A percentile compares a stretch with the other conserved stretches of the same genome.
These are phyloP conservation scores for Solenodon paradoxus DNA, from an alignment of 2,113 vertebrate genomes.

Conservation along the genomic window DNA sequence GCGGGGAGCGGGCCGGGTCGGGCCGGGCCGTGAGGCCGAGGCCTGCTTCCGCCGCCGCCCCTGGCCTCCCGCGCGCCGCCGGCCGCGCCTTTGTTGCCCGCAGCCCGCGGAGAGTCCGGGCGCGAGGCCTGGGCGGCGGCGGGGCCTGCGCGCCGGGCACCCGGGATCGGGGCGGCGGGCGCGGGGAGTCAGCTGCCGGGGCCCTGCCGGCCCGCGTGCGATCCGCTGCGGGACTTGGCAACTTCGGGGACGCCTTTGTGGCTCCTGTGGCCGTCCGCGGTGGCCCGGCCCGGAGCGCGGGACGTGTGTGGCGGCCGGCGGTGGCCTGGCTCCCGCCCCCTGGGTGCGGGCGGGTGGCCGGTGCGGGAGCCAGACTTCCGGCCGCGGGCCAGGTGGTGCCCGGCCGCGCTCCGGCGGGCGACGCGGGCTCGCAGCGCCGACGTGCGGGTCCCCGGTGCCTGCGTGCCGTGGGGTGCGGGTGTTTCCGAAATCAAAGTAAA, in stretches of 20 bases:
- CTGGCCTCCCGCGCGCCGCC: conserved; percentile 28
- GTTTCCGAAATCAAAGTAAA: too few relatives aligned
- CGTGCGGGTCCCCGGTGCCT: too few relatives aligned
- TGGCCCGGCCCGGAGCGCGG: neutral
- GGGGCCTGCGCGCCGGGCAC: neutral
- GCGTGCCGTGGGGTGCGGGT: too few relatives aligned
- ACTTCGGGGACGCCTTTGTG: too few relatives aligned
- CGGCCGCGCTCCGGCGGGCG: neutral
- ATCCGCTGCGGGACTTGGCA: too few relatives aligned
- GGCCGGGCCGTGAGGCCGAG: neutral
- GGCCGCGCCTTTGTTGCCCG: conserved; percentile 55
- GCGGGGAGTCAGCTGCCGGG: too few relatives aligned
- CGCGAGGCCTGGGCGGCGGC: conserved; percentile 44
- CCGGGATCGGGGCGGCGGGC: conserved; percentile 52
- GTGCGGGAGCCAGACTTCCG: neutral
- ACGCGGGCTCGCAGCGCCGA: too few relatives aligned
- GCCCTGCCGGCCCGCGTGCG: too few relatives aligned
- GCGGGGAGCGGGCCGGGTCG: conserved; percentile 28
- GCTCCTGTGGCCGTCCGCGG: too few relatives aligned
- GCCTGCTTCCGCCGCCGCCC: conserved; percentile 51
- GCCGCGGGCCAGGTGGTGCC: neutral
- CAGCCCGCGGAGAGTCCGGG: neutral
- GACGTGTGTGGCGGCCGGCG: too few relatives aligned
- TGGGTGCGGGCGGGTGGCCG: neutral
- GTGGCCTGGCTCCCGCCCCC: neutral